phyloP scores from a whole-genome alignment of 2,888 invertebrate species.

The Altica lythri region DNA sequence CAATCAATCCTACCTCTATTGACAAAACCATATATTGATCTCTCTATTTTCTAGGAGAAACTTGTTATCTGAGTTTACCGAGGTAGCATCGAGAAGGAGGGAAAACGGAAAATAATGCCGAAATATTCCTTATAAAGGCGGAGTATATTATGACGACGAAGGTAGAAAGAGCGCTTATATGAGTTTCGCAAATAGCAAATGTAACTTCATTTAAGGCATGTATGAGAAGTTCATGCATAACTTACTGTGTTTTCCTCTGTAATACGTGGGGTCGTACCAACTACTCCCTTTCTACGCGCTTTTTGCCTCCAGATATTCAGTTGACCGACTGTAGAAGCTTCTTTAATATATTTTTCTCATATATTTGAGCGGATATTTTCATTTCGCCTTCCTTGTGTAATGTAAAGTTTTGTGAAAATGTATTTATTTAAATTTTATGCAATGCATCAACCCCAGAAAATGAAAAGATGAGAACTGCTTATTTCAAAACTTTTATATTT shows the following conservation, averaged over 20 bases:
- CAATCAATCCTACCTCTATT: conserved; percentile 9
- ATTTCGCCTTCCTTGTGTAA: conserved; percentile 10
- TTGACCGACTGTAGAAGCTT: conserved; percentile 39
- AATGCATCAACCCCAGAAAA: conserved; percentile 9
- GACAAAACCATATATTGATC: conserved; percentile 6
- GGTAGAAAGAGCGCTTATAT: conserved; percentile 31
- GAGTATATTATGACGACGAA: conserved; percentile 40
- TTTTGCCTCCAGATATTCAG: conserved; percentile 23
- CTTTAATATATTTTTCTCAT: conserved; percentile 41
- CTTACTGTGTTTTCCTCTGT: conserved; percentile 36
- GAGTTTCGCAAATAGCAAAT: conserved; percentile 37
- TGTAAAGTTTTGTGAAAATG: conserved; percentile 11
- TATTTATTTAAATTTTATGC: conserved; percentile 25
- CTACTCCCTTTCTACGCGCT: conserved; percentile 23
- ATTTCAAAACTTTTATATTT: too few species aligned
- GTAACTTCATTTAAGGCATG: conserved; percentile 44
- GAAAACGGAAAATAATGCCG: conserved; percentile 36
- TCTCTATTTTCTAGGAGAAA: conserved; percentile 5
- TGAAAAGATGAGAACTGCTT: too few species aligned
- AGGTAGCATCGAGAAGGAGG: conserved; percentile 19
- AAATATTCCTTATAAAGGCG: conserved; percentile 42
- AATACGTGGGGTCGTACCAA: conserved; percentile 24
- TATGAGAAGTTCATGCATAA: conserved; percentile 45
- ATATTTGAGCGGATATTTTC: conserved; percentile 36
- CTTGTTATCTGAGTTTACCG: conserved; percentile 12